Evolutionary conservation across 2,113 vertebrate genomes (phyloP).

Genomic region (Lanius ludovicianus): DNA sequence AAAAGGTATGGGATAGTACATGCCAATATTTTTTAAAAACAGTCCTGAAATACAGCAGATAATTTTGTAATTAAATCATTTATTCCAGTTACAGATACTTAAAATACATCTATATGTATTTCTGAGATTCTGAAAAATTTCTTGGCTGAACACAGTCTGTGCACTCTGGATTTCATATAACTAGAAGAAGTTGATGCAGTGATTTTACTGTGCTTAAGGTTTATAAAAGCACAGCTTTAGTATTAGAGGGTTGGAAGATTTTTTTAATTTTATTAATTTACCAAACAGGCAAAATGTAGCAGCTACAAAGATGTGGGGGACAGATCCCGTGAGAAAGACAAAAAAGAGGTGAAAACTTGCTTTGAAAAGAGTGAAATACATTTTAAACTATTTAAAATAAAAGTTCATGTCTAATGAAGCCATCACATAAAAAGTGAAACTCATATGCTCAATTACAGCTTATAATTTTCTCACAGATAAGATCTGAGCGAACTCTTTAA

Average conservation of each 20-base stretch:
- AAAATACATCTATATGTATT: neutral
- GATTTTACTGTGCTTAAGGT: neutral
- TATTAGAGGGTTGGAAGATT: neutral
- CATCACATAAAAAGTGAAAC: constrained; percentile 60
- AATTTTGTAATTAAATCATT: neutral
- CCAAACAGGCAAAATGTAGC: neutral
- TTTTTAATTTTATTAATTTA: neutral
- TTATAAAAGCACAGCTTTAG: neutral
- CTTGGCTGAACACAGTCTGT: neutral
- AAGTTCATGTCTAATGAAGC: constrained; percentile 39
- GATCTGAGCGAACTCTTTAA: constrained; percentile 44
- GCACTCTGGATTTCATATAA: neutral
- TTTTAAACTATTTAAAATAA: constrained; percentile 22
- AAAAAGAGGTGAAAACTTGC: neutral
- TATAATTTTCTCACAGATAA: constrained; percentile 72
- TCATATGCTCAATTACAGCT: constrained; percentile 85
- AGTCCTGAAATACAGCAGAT: neutral
- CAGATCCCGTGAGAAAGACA: neutral
- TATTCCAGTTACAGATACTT: neutral
- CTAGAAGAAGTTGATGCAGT: neutral
- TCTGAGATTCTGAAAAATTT: neutral
- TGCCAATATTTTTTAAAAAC: neutral
- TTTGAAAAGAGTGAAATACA: neutral
- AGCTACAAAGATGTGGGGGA: neutral
- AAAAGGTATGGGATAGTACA: neutral